Evolutionary conservation across 2,797 vertebrate genomes (phyloP), one percentile per base, ranked within the genome.

Genomic region (Galagoides demidoff): DNA sequence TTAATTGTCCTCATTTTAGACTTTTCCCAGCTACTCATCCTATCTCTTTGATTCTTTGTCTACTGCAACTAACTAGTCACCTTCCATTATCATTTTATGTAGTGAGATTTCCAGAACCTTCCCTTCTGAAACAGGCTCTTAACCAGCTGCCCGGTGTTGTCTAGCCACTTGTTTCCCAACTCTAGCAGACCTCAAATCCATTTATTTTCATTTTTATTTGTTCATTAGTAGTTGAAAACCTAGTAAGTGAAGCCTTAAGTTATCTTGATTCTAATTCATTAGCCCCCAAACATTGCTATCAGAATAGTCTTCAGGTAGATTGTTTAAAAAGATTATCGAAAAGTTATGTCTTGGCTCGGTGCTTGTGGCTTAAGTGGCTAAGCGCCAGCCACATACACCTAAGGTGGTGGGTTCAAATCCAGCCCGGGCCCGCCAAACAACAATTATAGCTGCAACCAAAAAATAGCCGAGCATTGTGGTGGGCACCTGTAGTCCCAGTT

Each of bases 31-130:
- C 57, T 66, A 8, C 22, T n/a, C 10, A 64, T 29, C 43, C 37
- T 81, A 0, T 84, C 37, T 61, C 39, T 43, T 73, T 74, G 66
- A 29, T 90, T 66, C 3, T 22, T 70, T 86, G 45, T 31, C 61
- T 64, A 16, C 45, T 77, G 43, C 43, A 86, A 49, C 49, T 85
- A 76, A 73, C 55, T 76, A 71, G 45, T 86, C 37, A 66, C 91
- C 39, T 94, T 87, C 63, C 23, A 61, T 92, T 73, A 78, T 86
- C 57, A 73, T 92, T 59, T 9, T 16, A 63, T 81, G 88, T 78
- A 77, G 77, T 83, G 39, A 90, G 55, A 64, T 96, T 95, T 81
- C 34, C 45, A 70, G 73, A 95, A 23, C 71, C 29, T 79, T 84
- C 55, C 22, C 43, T 70, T 95, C 55, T 86, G 74, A 85, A 86